Evolutionary conservation across 2,888 invertebrate species (phyloP).

Genomic region (Lordiphosa fenestrarum): DNA sequence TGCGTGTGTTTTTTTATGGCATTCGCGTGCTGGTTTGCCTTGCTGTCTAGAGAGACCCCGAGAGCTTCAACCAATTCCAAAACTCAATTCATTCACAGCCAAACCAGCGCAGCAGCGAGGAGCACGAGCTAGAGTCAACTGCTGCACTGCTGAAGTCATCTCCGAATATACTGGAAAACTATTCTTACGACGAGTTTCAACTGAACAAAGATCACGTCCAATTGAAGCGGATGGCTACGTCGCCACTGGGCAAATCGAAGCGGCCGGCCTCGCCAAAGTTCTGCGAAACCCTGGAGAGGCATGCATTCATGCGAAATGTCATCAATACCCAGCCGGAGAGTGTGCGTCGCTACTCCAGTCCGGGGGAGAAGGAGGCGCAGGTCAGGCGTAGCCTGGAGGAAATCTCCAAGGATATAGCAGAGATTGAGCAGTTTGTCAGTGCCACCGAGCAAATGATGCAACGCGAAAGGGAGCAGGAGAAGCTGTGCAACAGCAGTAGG

Average conservation of each 20-base stretch:
- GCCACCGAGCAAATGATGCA: constrained; percentile 76
- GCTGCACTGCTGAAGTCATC: constrained; percentile 78
- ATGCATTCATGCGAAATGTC: constrained; percentile 79
- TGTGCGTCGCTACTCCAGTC: constrained; percentile 73
- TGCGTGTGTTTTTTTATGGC: constrained; percentile 63
- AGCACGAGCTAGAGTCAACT: constrained; percentile 62
- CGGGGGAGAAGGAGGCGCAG: constrained; percentile 76
- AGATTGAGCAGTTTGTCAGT: constrained; percentile 80
- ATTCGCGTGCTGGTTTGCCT: constrained; percentile 67
- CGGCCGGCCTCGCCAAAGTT: constrained; percentile 49
- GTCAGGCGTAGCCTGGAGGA: constrained; percentile 79
- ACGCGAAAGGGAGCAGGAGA: constrained; percentile 65
- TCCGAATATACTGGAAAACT: constrained; percentile 79
- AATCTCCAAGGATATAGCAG: constrained; percentile 79
- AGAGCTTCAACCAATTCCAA: constrained; percentile 9
- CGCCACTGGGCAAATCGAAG: constrained; percentile 14
- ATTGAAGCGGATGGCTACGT: constrained; percentile 64
- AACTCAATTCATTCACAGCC: constrained; percentile 42
- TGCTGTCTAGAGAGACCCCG: constrained; percentile 27
- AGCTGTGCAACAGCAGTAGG: not conserved
- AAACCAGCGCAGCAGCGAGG: constrained; percentile 35
- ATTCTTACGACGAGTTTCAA: constrained; percentile 77
- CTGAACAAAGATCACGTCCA: constrained; percentile 25
- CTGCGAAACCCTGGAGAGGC: constrained; percentile 78
- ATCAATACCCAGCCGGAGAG: constrained; percentile 71